Base-by-base conservation (phyloP, 2,797 vertebrate species). In the Sarcophilus harrisii region DNA sequence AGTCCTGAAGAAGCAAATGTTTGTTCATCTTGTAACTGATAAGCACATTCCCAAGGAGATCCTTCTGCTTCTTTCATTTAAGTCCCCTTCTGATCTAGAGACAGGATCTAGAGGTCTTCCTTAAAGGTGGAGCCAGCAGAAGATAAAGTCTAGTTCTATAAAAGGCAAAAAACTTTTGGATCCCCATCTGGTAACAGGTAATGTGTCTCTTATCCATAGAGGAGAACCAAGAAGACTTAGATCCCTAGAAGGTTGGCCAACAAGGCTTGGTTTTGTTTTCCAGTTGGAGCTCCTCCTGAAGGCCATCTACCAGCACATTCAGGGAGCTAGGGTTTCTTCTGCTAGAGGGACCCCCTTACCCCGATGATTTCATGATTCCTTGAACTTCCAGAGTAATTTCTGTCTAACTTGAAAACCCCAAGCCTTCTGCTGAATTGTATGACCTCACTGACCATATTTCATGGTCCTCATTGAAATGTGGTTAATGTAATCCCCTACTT, bases 361-460 rank as follows among this genome's bases (percentile, higher is more conserved):
- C 73, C 27, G 6, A 24, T 81, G n/a, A 24, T 45, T 24, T 81
- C 21, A 81, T 81, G 38, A 24, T 27, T 81, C 21, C 38, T 27
- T 81, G 38, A 81, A 11, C 73, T 45, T 45, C 21, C 21, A 81
- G 38, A 81, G 73, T 81, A 45, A 96, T 97, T 97, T 96, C 94
- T 98, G 11, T 97, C 95, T 97, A 98, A 97, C n/a, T n/a, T 96
- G 94, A 4, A 90, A 38, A 94, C 93, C 94, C 96, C 96, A 94
- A 57, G 4, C 73, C 55, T 97, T 98, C 96, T 98, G 94, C 96
- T 98, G 97, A 98, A 96, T 98, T 96, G 98, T 97, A 98, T 98
- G 98, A 98, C 98, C 98, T 98, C 98, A 98, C 98, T 97, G 96
- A 94, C 98, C 95, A 97, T 95, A 98, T 98, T 98, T 98, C 97